phyloP scores from a whole-genome alignment of 2,113 vertebrate genomes.

The Orycteropus afer region DNA sequence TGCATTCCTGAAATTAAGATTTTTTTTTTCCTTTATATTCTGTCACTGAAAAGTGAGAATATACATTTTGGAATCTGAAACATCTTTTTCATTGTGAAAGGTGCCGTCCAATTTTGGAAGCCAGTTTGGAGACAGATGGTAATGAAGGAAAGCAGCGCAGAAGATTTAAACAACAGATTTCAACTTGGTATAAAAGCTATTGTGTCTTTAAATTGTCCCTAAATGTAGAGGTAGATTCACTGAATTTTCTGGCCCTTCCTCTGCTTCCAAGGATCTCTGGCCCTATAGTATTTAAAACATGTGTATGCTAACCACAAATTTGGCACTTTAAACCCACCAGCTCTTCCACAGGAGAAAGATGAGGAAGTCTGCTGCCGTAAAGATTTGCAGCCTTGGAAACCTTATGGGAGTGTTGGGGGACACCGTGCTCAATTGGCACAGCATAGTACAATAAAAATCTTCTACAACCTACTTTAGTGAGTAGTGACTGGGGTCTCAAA shows the following conservation, averaged over 20 bases:
- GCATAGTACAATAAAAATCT: too few relatives aligned
- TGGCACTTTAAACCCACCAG: too few relatives aligned
- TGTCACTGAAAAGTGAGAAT: conserved; percentile 10
- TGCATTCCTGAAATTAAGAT: not conserved
- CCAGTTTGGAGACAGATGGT: conserved; percentile 17
- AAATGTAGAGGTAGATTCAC: not conserved
- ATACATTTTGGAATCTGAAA: conserved; percentile 1
- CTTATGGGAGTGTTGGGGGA: too few relatives aligned
- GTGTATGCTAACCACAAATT: too few relatives aligned
- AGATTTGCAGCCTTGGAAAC: too few relatives aligned
- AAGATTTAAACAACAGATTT: conserved; percentile 13
- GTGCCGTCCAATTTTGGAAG: not conserved
- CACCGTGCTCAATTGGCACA: too few relatives aligned
- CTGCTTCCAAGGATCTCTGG: too few relatives aligned
- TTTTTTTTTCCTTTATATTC: not conserved
- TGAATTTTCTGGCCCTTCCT: not conserved
- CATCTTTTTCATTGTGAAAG: not conserved
- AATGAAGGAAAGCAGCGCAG: not conserved
- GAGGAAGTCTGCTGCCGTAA: too few relatives aligned
- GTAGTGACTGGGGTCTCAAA: too few relatives aligned
- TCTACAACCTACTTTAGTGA: too few relatives aligned
- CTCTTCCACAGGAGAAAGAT: too few relatives aligned
- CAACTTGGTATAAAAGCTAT: not conserved
- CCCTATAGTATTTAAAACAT: too few relatives aligned
- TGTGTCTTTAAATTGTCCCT: not conserved